Conservation (phyloP, 2,797 vertebrate species). For the Steatocranus sp. region DNA sequence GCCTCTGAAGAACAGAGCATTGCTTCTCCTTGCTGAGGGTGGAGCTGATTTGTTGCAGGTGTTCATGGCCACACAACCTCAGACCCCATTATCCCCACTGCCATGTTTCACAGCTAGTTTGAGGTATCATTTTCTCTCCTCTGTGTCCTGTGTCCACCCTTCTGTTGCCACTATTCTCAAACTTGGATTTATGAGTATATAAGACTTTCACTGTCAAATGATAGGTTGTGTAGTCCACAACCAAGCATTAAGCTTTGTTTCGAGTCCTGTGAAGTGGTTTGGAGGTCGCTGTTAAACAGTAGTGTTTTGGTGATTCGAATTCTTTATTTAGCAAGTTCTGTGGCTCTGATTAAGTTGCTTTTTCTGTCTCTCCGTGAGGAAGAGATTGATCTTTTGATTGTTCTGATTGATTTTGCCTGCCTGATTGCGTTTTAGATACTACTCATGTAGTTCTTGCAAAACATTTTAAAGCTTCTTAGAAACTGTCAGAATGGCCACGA, state of each 20-base stretch:
- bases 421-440: not conserved
- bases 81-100: not conserved
- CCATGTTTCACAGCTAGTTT: not conserved
- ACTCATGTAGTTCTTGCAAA: not conserved
- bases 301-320: not conserved
- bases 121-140: not conserved
- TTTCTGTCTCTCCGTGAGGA: not conserved
- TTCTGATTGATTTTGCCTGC: not conserved
- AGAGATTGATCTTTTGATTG: not conserved
- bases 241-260: not conserved
- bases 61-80: not conserved
- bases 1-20: not conserved
- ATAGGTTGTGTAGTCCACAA: not conserved
- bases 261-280: not conserved
- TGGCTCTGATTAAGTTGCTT: not conserved
- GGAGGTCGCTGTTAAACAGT: not conserved
- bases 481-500: fast-evolving
- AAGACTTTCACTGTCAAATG: not conserved
- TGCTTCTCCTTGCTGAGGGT: not conserved
- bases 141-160: not conserved
- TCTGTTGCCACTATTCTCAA: not conserved
- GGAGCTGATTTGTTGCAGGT: not conserved
- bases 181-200: not conserved
- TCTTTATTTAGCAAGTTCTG: not conserved
- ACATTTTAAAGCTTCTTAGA: not conserved